These are phyloP conservation scores for Drosophila prosaltans DNA, from an alignment of 1,140 invertebrate genomes.

Conservation along the genomic window DNA sequence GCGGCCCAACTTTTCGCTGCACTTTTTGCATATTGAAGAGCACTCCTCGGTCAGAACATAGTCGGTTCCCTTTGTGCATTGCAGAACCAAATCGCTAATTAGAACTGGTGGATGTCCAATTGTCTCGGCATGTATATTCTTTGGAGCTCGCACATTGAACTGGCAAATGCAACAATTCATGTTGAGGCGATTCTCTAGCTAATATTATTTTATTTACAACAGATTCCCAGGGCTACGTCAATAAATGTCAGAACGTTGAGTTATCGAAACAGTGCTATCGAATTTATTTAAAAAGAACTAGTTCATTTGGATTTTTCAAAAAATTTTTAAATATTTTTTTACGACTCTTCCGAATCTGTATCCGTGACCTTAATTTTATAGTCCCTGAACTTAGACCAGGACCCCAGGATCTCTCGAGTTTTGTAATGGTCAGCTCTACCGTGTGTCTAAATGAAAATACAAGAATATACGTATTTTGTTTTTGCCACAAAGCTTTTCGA, in stretches of 20 bases:
- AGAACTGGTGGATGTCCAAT: constrained; percentile 64
- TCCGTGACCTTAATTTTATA: constrained; percentile 28
- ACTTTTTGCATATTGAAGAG: constrained; percentile 68
- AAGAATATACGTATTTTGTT: not conserved
- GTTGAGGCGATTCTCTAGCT: constrained; percentile 21
- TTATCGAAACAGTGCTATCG: not conserved
- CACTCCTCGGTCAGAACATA: constrained; percentile 51
- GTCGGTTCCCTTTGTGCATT: constrained; percentile 63
- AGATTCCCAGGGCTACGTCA: constrained; percentile 1
- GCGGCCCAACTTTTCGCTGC: constrained; percentile 59
- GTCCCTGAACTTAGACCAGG: constrained; percentile 24
- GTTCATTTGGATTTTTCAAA: not conserved
- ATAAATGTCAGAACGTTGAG: not conserved
- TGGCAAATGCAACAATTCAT: constrained; percentile 76
- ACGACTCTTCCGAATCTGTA: too few species aligned
- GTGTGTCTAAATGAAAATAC: constrained; percentile 38
- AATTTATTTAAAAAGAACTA: not conserved
- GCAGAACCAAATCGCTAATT: constrained; percentile 61
- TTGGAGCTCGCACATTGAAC: constrained; percentile 64
- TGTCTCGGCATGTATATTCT: constrained; percentile 62
- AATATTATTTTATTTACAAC: constrained; percentile 46
- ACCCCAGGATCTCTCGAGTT: constrained; percentile 42
- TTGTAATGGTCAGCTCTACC: constrained; percentile 49
- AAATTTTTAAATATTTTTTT: not conserved
- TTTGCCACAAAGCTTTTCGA: too few species aligned